Conservation (phyloP, 2,797 vertebrate species). For the Acomys russatus region DNA sequence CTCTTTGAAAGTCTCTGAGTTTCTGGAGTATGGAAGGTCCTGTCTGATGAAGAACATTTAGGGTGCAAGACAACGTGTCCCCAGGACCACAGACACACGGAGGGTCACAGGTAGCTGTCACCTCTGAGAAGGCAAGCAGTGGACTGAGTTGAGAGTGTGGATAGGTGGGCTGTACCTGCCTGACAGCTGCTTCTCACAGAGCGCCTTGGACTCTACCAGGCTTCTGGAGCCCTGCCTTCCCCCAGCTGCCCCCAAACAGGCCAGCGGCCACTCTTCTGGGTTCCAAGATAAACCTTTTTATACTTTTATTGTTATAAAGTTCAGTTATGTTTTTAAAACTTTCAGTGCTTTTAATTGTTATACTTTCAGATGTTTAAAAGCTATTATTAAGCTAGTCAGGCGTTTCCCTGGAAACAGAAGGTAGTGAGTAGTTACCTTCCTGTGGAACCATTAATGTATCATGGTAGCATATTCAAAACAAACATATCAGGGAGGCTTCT, state of each 20-base stretch:
- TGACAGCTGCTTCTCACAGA: not conserved
- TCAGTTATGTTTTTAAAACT: conserved; percentile 24
- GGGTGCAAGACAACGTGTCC: not conserved
- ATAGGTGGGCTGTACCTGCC: not conserved
- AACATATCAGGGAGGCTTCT: not conserved
- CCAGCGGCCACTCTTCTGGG: not conserved
- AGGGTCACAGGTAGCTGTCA: not conserved
- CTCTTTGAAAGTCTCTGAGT: not conserved
- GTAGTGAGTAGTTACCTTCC: not conserved
- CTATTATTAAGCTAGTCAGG: not conserved
- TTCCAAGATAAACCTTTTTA: not conserved
- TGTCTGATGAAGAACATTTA: not conserved
- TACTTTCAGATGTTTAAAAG: not conserved
- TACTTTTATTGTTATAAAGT: conserved; percentile 49
- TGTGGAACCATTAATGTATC: not conserved
- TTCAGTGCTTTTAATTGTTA: not conserved
- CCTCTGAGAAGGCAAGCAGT: not conserved
- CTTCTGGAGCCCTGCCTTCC: not conserved
- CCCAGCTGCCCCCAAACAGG: not conserved
- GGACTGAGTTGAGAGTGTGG: not conserved
- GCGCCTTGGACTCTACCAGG: too few species aligned
- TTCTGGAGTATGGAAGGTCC: not conserved
- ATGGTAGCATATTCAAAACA: not conserved
- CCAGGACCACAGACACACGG: not conserved
- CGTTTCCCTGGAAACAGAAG: not conserved